Evolutionary conservation across 2,113 vertebrate genomes (phyloP).

Genomic region (Laterallus jamaicensis): DNA sequence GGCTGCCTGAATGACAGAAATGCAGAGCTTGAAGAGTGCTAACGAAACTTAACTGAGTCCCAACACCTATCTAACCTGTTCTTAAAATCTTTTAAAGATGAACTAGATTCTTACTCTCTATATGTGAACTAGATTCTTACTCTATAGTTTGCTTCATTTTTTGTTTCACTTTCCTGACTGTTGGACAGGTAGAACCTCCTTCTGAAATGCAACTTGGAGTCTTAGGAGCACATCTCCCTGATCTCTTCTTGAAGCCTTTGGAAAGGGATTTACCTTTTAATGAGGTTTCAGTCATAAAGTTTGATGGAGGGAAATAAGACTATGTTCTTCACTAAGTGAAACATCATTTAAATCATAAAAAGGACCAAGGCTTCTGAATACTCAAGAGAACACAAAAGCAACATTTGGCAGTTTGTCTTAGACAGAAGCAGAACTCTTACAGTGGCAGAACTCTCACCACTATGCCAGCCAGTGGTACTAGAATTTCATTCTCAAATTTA

Average conservation of each 20-base stretch:
- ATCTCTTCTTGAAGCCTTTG: background rate
- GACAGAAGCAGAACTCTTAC: background rate
- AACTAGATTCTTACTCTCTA: background rate
- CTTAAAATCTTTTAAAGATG: background rate
- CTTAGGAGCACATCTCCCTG: background rate
- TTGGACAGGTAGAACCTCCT: background rate
- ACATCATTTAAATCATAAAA: background rate
- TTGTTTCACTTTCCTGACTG: background rate
- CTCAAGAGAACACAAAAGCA: background rate
- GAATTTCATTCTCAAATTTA: background rate
- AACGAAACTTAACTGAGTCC: background rate
- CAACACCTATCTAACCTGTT: background rate
- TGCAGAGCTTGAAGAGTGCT: background rate
- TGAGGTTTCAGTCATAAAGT: background rate
- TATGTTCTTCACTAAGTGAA: background rate
- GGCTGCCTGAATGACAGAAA: background rate
- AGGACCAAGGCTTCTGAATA: background rate
- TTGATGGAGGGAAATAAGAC: background rate
- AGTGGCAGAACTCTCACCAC: background rate
- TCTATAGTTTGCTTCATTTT: background rate
- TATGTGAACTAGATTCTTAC: background rate
- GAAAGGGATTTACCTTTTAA: background rate
- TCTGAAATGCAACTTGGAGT: background rate
- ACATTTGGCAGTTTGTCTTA: background rate
- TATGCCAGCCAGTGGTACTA: background rate